Conservation (phyloP, 2,888 invertebrate species). For the Drosophila anomalata region DNA sequence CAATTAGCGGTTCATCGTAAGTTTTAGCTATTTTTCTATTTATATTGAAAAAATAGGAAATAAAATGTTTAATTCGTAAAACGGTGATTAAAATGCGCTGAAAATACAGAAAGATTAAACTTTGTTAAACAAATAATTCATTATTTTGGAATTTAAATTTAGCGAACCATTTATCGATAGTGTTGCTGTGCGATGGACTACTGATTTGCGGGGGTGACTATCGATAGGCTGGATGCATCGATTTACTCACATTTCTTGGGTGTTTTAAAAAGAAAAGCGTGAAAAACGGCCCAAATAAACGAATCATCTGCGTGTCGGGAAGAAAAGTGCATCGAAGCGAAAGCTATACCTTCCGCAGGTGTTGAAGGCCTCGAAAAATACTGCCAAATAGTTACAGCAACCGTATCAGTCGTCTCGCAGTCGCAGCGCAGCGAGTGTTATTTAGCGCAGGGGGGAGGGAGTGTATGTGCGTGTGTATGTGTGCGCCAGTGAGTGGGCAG, state of each 20-base stretch:
- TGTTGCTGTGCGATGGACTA: slow-evolving; percentile 2
- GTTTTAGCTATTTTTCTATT: background rate
- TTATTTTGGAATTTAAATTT: background rate
- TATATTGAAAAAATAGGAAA: background rate
- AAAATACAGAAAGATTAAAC: no score
- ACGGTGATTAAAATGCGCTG: no score
- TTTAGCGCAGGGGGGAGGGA: slow-evolving; percentile 60
- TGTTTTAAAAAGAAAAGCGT: slow-evolving; percentile 74
- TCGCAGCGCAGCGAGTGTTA: slow-evolving; percentile 54
- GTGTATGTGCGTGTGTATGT: slow-evolving; percentile 54
- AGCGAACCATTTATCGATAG: background rate
- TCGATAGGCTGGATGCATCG: slow-evolving; percentile 72
- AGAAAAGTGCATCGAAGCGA: slow-evolving; percentile 56
- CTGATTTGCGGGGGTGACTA: slow-evolving; percentile 44
- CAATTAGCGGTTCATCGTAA: background rate
- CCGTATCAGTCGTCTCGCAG: slow-evolving; percentile 19
- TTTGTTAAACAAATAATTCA: background rate
- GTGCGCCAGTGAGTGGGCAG: slow-evolving; percentile 57
- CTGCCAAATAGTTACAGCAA: background rate
- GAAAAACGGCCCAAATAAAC: slow-evolving; percentile 75
- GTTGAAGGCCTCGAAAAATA: slow-evolving; percentile 35
- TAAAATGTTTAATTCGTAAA: background rate
- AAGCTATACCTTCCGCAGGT: slow-evolving; percentile 29
- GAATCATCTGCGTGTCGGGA: slow-evolving; percentile 47
- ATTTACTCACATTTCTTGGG: slow-evolving; percentile 77